Evolutionary conservation across 1,140 invertebrate species (phyloP), one percentile per base, ranked within the genome.

Genomic region (Zaprionus capensis): DNA sequence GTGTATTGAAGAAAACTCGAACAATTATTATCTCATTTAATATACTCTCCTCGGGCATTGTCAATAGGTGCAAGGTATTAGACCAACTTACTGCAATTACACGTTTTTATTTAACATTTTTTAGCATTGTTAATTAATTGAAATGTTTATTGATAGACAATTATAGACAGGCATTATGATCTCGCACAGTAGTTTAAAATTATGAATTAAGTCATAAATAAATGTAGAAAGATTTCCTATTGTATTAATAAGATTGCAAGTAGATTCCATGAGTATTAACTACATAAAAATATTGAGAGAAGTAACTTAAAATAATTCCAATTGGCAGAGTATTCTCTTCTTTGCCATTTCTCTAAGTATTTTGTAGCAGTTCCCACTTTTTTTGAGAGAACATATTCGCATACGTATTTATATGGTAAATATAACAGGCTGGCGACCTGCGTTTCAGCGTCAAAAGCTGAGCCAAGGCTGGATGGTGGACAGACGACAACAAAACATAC

Each of bases 401-500:
- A 49, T 63, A 67, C 63, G 53, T 84, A 77, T 81, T 81, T 78
- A 71, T 85, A 78, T 68, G 77, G 77, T 76, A 80, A 64, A 80
- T 83, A 76, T 56, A 73, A 78, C 70, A 74, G 67, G 81, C 80
- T 64, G 6, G 41, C 41, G 41, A 44, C 15, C 41, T 44, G 81
- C 56, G 80, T 31, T 31, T 31, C 9, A 34, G 26, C 26, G 26
- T 28, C 71, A 74, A 57, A 73, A 71, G 62, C 82, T 62, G 63
- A 63, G 17, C 56, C 83, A 82, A 82, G 83, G 80, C 76, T 73
- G 78, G 67, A 67, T 71, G 67, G 56, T 49, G 49, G 34, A 46
- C 46, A 44, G n/a, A 36, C 36, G 56, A 69, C 20, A 76, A 64
- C 41, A 58, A 14, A 46, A 12, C 46, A 80, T 41, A 53, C 24